A percentile compares a stretch with the other conserved stretches of the same genome.
Evolutionary conservation across 2,797 vertebrate species (phyloP).

Genomic region (Hoplostethus atlanticus): DNA sequence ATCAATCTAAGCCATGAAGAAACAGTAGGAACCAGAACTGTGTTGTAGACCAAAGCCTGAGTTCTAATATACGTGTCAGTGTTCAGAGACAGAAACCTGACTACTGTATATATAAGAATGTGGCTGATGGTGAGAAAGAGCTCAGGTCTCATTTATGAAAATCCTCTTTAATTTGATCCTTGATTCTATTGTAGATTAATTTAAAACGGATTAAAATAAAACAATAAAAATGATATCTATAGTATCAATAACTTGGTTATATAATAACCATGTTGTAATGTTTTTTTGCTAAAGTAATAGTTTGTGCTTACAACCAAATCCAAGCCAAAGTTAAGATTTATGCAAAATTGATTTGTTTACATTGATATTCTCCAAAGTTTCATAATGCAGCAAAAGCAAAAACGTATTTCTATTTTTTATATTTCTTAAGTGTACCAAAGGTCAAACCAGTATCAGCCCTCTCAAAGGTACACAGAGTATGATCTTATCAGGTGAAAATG

Average conservation of each 20-base stretch:
- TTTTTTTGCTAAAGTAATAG: neutral
- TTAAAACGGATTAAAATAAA: no score
- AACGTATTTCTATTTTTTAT: slow-evolving; percentile 11
- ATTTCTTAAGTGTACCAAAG: slow-evolving; percentile 22
- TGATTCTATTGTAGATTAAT: neutral
- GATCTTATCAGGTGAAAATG: slow-evolving; percentile 45
- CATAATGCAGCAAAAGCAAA: slow-evolving; percentile 19
- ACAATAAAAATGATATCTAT: neutral
- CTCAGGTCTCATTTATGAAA: neutral
- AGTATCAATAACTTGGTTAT: neutral
- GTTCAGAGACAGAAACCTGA: slow-evolving; percentile 2
- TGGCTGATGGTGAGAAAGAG: neutral
- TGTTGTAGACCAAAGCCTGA: neutral
- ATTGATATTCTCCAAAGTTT: slow-evolving; percentile 23
- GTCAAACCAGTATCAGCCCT: slow-evolving; percentile 15
- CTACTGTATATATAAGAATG: neutral
- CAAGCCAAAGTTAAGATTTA: neutral
- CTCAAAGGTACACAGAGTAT: slow-evolving; percentile 2
- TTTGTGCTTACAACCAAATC: neutral
- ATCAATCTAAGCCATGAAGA: neutral
- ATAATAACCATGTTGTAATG: no score
- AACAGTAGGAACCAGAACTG: neutral
- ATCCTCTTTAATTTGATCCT: slow-evolving; percentile 2
- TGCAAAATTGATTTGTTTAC: neutral
- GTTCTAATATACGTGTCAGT: neutral